Base-by-base conservation (phyloP, 1,140 invertebrate genomes). In the Maniola jurtina region DNA sequence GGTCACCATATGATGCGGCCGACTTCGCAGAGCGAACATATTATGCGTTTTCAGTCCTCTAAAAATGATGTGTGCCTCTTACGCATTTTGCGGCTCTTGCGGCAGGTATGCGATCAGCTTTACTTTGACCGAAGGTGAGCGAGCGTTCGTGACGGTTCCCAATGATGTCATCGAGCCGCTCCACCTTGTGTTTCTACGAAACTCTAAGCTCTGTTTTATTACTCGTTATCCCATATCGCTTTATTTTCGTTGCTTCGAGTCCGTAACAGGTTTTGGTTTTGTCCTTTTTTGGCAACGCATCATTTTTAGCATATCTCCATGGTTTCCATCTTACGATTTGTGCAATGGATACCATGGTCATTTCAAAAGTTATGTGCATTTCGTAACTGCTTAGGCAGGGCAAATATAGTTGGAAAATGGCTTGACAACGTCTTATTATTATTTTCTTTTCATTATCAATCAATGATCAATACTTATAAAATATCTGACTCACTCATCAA, bases 161-260 rank as follows among this genome's bases (percentile, higher is more conserved):
- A 68, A 73, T 88, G 86, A 87, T 83, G 80, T 86, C 86, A 88
- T 86, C 84, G 67, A 54, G 61, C 66, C 62, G 73, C 72, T 77
- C 72, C 72, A 83, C 73, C 79, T 81, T 72, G 67, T 71, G 76
- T 73, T 88, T 89, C 86, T 79, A 77, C 81, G 84, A 89, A 89
- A 75, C 79, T 79, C 80, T 85, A 83, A 86, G 72, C 75, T 75
- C 77, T 69, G 77, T 76, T 77, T 86, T 83, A 83, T 88, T 85
- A 83, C 81, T 84, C 75, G 68, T 73, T 81, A 70, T 75, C 74
- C 66, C 71, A 75, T 61, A 75, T 64, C 65, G 69, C 72, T 77
- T 70, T 68, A 62, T 64, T 70, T 74, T 77, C 71, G 71, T 80
- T 80, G 71, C 74, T 57, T 71, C 52, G 66, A 76, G 77, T 73